These are phyloP conservation scores for Moxostoma hubbsi DNA, from an alignment of 2,797 vertebrate genomes.

Conservation along the genomic window DNA sequence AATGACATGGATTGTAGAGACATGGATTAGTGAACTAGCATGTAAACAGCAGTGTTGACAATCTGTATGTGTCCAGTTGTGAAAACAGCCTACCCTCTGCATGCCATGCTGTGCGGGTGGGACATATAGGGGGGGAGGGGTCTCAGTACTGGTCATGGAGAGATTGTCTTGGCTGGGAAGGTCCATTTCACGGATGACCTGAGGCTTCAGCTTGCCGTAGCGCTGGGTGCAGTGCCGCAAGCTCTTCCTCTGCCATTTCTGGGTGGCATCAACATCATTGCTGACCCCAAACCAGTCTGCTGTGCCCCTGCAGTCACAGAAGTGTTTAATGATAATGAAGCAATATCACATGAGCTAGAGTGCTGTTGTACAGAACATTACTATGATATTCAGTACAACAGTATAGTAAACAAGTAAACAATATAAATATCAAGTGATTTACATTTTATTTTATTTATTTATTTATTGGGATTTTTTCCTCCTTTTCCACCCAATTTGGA, in stretches of 20 bases:
- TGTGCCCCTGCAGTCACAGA: slow-evolving; percentile 83
- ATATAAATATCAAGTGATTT: no score
- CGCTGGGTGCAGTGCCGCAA: slow-evolving; percentile 96
- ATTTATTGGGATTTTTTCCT: no score
- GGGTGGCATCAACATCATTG: slow-evolving; percentile 89
- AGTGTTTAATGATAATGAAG: neutral
- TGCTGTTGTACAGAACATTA: no score
- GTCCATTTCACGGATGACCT: slow-evolving; percentile 94
- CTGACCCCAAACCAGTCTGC: slow-evolving; percentile 98
- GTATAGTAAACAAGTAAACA: no score
- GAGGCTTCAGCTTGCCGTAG: slow-evolving; percentile 93
- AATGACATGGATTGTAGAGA: neutral
- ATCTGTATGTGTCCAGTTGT: neutral
- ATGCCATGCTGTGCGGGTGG: slow-evolving; percentile 88
- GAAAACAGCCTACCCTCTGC: slow-evolving; percentile 85
- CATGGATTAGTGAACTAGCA: neutral
- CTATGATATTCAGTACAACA: no score
- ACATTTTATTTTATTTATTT: no score
- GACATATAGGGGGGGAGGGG: slow-evolving; percentile 92
- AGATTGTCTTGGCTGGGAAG: slow-evolving; percentile 94
- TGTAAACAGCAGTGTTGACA: neutral
- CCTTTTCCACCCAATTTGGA: no score
- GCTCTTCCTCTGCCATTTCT: slow-evolving; percentile 96
- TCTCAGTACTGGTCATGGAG: slow-evolving; percentile 94
- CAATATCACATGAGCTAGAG: no score